Evolutionary conservation across 2,797 vertebrate genomes (phyloP).

Genomic region (Enteromius radiatus): DNA sequence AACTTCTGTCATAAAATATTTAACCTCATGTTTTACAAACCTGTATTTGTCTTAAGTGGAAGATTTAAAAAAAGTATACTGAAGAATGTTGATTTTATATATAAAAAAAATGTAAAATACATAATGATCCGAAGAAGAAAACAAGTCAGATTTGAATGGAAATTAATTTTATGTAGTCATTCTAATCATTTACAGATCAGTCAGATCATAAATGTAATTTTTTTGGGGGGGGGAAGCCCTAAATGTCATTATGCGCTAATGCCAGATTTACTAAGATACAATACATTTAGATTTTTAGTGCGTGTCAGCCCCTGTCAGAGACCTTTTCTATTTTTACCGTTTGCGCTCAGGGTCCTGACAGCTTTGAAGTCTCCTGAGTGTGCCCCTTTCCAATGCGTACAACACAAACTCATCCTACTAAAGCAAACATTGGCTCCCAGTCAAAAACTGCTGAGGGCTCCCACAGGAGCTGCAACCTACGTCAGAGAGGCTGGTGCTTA

Average conservation of each 20-base stretch:
- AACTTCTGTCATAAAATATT: not conserved
- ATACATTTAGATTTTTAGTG: not conserved
- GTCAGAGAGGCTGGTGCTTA: slow-evolving; percentile 58
- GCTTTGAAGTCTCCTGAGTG: slow-evolving; percentile 50
- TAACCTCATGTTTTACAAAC: too few relatives aligned
- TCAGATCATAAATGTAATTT: not conserved
- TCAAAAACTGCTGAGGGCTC: slow-evolving; percentile 58
- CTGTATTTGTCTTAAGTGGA: not conserved
- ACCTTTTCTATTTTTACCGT: slow-evolving; percentile 18
- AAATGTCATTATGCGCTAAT: not conserved
- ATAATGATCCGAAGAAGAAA: not conserved
- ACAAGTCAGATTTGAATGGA: not conserved
- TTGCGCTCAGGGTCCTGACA: slow-evolving; percentile 11
- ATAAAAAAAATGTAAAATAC: too few relatives aligned
- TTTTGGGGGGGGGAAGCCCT: not conserved
- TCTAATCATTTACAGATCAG: not conserved
- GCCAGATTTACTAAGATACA: not conserved
- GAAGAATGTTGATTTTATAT: not conserved
- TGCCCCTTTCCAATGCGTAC: slow-evolving; percentile 57
- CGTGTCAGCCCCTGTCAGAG: not conserved
- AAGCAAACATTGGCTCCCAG: slow-evolving; percentile 62
- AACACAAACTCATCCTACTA: slow-evolving; percentile 62
- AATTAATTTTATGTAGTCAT: not conserved
- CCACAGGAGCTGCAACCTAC: slow-evolving; percentile 55
- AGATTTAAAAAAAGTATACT: not conserved